phyloP scores from a whole-genome alignment of 2,888 invertebrate species.

The Eupithecia vulgata region DNA sequence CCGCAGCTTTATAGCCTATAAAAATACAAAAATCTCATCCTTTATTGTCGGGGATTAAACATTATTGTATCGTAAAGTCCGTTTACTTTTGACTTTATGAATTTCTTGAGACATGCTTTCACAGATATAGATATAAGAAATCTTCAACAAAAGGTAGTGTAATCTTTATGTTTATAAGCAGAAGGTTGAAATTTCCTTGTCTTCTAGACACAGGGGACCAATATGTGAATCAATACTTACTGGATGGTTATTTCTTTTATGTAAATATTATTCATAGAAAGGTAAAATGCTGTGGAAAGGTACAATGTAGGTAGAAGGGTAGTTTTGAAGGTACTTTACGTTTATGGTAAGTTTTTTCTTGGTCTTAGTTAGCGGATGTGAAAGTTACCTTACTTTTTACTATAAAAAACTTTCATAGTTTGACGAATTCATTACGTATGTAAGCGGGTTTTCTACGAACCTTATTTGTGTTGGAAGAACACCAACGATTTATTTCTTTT shows the following conservation, averaged over 20 bases:
- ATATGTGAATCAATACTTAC: constrained; percentile 21
- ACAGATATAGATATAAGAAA: not conserved
- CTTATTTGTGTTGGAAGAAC: too few species aligned
- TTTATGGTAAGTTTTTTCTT: not conserved
- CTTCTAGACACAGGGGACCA: not conserved
- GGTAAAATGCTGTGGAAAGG: not conserved
- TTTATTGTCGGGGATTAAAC: constrained; percentile 55
- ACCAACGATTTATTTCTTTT: too few species aligned
- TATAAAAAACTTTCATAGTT: too few species aligned
- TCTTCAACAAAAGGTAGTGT: not conserved
- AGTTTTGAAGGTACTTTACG: not conserved
- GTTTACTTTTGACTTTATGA: constrained; percentile 41
- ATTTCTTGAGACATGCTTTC: constrained; percentile 31
- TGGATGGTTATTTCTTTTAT: constrained; percentile 17
- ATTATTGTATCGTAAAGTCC: constrained; percentile 59
- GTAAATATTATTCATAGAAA: constrained; percentile 21
- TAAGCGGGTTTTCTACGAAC: too few species aligned
- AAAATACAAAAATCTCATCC: constrained; percentile 55
- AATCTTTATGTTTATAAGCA: not conserved
- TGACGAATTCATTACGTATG: too few species aligned
- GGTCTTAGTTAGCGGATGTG: not conserved
- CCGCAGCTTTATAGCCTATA: constrained; percentile 53
- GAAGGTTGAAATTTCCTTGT: constrained; percentile 1
- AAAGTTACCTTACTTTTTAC: not conserved
- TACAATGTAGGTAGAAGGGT: not conserved